Percentiles rank a stretch among this genome's conserved stretches.
Evolutionary conservation across 2,888 invertebrate genomes (phyloP).

Genomic region (Cenopis cana): DNA sequence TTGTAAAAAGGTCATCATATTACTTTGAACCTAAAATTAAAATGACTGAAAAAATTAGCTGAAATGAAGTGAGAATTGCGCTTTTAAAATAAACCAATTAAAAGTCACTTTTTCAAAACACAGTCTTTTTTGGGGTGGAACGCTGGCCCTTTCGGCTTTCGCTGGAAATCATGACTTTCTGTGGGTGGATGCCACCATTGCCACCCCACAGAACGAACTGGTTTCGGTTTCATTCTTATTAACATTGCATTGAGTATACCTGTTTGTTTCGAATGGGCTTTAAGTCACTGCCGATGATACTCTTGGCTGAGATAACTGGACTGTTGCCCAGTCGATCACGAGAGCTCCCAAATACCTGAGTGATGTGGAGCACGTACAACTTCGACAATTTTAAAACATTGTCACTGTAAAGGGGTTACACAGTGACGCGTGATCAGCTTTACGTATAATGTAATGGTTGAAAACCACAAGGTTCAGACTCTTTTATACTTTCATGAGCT

Average conservation of each 20-base stretch:
- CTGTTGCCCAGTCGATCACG: constrained; percentile 40
- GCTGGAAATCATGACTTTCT: no score
- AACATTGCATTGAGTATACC: not conserved
- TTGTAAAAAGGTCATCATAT: not conserved
- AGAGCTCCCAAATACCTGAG: constrained; percentile 33
- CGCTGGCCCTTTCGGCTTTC: no score
- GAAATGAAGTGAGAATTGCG: not conserved
- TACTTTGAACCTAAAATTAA: not conserved
- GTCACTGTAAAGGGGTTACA: not conserved
- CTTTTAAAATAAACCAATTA: not conserved
- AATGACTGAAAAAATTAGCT: not conserved
- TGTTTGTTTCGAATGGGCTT: not conserved
- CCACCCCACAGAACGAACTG: no score
- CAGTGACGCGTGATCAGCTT: constrained; percentile 11
- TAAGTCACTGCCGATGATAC: constrained; percentile 2
- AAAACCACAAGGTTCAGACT: constrained; percentile 10
- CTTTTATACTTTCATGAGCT: constrained; percentile 7
- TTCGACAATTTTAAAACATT: not conserved
- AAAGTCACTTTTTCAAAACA: not conserved
- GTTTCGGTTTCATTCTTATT: not conserved
- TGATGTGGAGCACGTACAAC: constrained; percentile 11
- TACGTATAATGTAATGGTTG: constrained; percentile 4
- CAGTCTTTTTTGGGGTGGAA: no score
- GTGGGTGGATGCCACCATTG: no score
- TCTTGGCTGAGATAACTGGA: constrained; percentile 35